Evolutionary conservation across 2,797 vertebrate genomes (phyloP), one percentile per base, ranked within the genome.

Genomic region (Aplochiton taeniatus): DNA sequence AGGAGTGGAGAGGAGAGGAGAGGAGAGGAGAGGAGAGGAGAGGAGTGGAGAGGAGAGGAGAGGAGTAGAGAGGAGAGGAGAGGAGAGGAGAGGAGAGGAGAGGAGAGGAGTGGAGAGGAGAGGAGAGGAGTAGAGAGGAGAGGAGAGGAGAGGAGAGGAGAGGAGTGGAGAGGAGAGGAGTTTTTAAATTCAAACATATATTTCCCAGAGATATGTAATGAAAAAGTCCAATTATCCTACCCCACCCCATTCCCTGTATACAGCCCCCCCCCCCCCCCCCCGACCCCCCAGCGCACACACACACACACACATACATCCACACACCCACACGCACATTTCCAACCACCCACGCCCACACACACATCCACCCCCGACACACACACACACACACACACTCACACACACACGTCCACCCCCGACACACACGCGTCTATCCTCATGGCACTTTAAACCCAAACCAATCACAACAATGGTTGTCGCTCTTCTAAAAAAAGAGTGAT

Each of bases 401-500:
- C 31, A 31, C 31, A 31, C 31, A 31, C 31, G 5, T 5, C 2
- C 31, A 31, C 52, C 70, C 63, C 66, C 14, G 65, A 45, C 48
- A 58, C 8, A 16, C 69, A 70, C 31, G 31, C 31, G 31, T 55
- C 18, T 31, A 11, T 55, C 53, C 8, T 12, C 20, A 31, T 11
- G 11, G 4, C 45, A 70, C 71, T 66, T 65, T 68, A 63, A 58
- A 54, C 58, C 55, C 54, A 58, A 52, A 70, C 69, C 73, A 55
- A 63, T 66, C 73, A 72, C 75, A 70, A 86, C 83, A 81, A 80
- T 74, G 50, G 74, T 76, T 71, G 60, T 62, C 67, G 63, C 69
- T 69, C 71, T 75, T 75, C 68, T 66, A 43, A 41, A 66, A 79
- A 69, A 87, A 85, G 85, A 62, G 83, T 87, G 85, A 70, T 74